Evolutionary conservation across 2,113 vertebrate species (phyloP).

Genomic region (Vimba vimba): DNA sequence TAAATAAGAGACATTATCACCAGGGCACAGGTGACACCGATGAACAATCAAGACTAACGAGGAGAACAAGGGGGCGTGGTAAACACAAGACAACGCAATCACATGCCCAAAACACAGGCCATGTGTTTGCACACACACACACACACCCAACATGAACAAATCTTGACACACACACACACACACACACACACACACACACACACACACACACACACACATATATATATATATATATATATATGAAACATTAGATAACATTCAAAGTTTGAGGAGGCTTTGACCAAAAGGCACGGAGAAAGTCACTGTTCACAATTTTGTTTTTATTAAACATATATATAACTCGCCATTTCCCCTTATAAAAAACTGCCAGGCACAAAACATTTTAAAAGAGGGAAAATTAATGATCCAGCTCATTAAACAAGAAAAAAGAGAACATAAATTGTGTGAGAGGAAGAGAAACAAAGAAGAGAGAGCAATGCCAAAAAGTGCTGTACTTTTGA

Average conservation of each 20-base stretch:
- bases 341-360: not conserved
- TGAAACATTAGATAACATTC: not conserved
- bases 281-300: not conserved
- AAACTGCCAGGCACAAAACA: not conserved
- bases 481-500: slow-evolving; percentile 66
- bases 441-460: slow-evolving; percentile 21
- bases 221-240: no score
- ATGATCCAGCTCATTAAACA: slow-evolving; percentile 54
- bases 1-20: no score
- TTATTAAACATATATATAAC: not conserved
- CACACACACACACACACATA: no score
- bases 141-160: no score
- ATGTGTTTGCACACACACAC: no score
- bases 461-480: slow-evolving; percentile 56
- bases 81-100: no score
- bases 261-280: not conserved
- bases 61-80: no score
- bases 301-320: not conserved
- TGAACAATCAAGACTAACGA: no score
- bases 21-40: no score
- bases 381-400: slow-evolving; percentile 59
- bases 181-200: no score
- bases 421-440: slow-evolving; percentile 30
- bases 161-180: no score
- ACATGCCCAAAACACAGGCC: no score